Base-by-base conservation (phyloP, 1,140 invertebrate genomes). In the Metopolophium dirhodum region DNA sequence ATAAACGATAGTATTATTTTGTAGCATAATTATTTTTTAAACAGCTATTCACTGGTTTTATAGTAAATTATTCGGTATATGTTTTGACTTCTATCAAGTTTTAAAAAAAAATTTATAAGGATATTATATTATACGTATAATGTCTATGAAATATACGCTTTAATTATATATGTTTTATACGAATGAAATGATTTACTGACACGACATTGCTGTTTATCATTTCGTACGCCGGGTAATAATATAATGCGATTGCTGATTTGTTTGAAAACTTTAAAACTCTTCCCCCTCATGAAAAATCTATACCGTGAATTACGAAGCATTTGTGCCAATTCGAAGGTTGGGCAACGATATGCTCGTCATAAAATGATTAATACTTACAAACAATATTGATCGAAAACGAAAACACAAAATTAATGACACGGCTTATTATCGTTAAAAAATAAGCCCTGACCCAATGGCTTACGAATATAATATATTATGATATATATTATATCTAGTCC, bases 291-390 rank as follows among this genome's bases (percentile, higher is more conserved):
- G 41, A 41, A 85, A 85, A 45, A 41, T 14, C 22, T 85, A 85
- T 41, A 45, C 2, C 26, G 8, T 45, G 23, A 41, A 26, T 9
- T 85, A 37, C 4, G 9, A 26, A 85, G 37, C 37, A 85, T 85
- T 85, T 85, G 23, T 30, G 23, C 23, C 83, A 23, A 41, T 45
- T 41, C 83, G 83, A 85, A 85, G 83, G 83, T 41, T 23, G 83
- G 45, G 37, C 23, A 26, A 23, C 23, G 23, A 85, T 85, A 85
- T 41, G 23, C 41, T 85, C 37, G 83, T 85, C 23, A 85, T 45
- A 85, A 85, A 85, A 41, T 85, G 83, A 85, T 85, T 85, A 85
- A 85, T 85, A 41, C 18, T 7, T 22, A 83, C 83, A 85, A 85
- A 26, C 2, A 85, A 26, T 45, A 85, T 85, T 30, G 83, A 85